Evolutionary conservation across 2,888 invertebrate genomes (phyloP).

Genomic region (Drosophila ustulata): DNA sequence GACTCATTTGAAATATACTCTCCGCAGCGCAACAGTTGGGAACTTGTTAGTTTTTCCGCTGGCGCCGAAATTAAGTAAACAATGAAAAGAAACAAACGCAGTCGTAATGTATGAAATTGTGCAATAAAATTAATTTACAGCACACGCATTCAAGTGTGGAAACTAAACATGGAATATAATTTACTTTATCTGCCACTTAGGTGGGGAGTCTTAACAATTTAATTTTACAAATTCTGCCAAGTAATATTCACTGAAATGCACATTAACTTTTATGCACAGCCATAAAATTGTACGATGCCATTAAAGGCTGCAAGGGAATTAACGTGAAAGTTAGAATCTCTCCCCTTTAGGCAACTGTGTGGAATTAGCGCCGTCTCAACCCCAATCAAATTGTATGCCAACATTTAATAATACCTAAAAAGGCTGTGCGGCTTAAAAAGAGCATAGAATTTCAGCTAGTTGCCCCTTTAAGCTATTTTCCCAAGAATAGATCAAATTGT

Average conservation of each 20-base stretch:
- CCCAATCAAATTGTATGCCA: conserved; percentile 2
- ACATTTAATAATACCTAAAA: conserved; percentile 1
- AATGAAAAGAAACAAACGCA: conserved; percentile 23
- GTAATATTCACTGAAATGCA: not conserved
- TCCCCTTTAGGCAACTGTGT: not conserved
- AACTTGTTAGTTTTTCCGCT: conserved; percentile 26
- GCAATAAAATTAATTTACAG: conserved; percentile 51
- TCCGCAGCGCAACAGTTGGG: conserved; percentile 27
- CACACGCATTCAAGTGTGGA: not conserved
- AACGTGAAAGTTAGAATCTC: not conserved
- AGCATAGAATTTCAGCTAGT: not conserved
- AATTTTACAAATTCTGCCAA: not conserved
- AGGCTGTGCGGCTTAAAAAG: not conserved
- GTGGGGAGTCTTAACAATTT: not conserved
- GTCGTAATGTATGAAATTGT: conserved; percentile 60
- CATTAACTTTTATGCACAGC: not conserved
- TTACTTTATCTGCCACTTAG: not conserved
- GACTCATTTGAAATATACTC: conserved; percentile 54
- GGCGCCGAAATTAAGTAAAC: conserved; percentile 38
- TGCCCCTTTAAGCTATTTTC: conserved; percentile 5
- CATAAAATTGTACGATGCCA: not conserved
- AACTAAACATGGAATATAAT: not conserved
- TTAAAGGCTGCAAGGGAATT: not conserved
- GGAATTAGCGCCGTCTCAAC: not conserved
- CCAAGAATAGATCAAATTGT: conserved; percentile 3